Conservation (phyloP, 2,113 vertebrate genomes). For the Hippocampus comes region DNA sequence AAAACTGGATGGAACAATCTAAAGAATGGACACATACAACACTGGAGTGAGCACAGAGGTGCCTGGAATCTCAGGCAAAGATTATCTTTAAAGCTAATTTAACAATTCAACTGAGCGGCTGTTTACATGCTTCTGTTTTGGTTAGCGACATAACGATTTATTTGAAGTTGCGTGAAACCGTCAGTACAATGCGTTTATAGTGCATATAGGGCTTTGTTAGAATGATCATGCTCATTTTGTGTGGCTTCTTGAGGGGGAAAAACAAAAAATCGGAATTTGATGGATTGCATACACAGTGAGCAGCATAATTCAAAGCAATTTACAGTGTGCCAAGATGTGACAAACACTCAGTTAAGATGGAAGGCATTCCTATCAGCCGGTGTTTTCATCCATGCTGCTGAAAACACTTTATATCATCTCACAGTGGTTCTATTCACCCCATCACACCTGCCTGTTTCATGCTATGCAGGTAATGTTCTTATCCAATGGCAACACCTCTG, state of each 20-base stretch:
- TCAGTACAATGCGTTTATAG: no score
- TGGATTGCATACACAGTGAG: neutral
- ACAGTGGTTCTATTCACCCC: neutral
- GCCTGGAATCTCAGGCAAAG: no score
- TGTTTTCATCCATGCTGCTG: neutral
- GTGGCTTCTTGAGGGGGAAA: no score
- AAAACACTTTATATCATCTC: neutral
- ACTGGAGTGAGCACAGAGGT: no score
- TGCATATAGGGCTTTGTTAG: neutral
- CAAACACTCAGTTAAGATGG: neutral
- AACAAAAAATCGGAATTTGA: neutral
- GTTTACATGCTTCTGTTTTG: no score
- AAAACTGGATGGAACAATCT: no score
- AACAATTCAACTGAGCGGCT: no score
- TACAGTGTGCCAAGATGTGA: neutral
- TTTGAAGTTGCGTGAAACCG: no score
- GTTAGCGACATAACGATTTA: no score
- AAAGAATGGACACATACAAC: no score
- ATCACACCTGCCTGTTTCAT: neutral
- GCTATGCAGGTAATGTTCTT: slow-evolving; percentile 6
- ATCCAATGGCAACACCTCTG: neutral
- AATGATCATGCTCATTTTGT: neutral
- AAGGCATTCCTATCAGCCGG: neutral
- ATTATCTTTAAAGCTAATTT: no score
- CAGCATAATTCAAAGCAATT: neutral